Conservation (phyloP, 1,140 invertebrate genomes). For the Subanguina moxae region DNA sequence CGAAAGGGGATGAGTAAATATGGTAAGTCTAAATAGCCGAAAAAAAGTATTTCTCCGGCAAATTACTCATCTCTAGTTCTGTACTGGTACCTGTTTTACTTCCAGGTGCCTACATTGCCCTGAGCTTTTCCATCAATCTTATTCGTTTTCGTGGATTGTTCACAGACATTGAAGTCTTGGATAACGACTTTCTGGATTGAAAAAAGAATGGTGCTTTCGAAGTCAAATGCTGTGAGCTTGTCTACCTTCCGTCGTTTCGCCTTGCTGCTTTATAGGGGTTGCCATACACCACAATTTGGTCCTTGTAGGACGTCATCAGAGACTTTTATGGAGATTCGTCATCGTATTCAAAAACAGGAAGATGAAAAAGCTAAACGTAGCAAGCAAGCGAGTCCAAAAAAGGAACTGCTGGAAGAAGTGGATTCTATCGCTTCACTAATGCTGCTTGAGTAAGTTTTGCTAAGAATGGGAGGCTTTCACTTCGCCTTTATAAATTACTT, state of each 20-base stretch:
- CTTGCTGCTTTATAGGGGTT: too few relatives aligned
- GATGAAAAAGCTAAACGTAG: conserved; percentile 2
- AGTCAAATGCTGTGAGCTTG: too few relatives aligned
- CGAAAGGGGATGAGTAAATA: too few relatives aligned
- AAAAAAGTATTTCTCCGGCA: too few relatives aligned
- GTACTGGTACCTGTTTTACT: too few relatives aligned
- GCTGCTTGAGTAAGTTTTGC: conserved; percentile 4
- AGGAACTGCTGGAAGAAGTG: conserved; percentile 8
- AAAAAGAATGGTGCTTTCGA: neutral
- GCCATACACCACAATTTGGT: too few relatives aligned
- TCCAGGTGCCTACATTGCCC: conserved; percentile 35
- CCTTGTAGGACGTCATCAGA: neutral
- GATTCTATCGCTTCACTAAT: conserved; percentile 21
- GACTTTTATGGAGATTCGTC: neutral
- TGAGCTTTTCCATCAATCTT: conserved; percentile 43
- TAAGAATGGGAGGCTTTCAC: neutral
- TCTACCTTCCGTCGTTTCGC: too few relatives aligned
- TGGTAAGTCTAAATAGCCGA: too few relatives aligned
- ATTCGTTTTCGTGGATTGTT: conserved; percentile 32
- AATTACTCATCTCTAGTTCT: too few relatives aligned
- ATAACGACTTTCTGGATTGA: conserved; percentile 45
- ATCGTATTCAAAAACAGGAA: neutral
- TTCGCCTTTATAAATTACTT: neutral
- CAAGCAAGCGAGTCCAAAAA: neutral
- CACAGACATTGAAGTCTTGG: conserved; percentile 17